Percentiles rank a stretch among this genome's conserved stretches.
Evolutionary conservation across 2,888 invertebrate species (phyloP).

Genomic region (Orthosia gothica): DNA sequence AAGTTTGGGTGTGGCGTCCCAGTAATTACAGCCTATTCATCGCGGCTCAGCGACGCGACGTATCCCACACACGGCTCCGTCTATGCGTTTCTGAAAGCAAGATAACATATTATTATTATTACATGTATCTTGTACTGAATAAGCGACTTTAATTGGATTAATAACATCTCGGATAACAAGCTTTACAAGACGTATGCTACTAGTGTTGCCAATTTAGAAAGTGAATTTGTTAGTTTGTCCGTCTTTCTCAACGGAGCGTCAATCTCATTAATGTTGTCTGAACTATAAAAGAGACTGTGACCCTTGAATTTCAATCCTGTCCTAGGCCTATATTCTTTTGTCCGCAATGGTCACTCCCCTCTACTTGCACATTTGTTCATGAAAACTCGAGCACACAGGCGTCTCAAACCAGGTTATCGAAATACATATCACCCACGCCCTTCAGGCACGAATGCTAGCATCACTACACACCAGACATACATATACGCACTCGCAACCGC

Average conservation of each 20-base stretch:
- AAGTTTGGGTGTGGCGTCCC: constrained; percentile 61
- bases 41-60: constrained; percentile 42
- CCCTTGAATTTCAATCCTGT: too few relatives aligned
- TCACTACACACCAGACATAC: too few relatives aligned
- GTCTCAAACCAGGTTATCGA: too few relatives aligned
- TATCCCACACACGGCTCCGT: constrained; percentile 6
- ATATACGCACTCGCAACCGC: too few relatives aligned
- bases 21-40: constrained; percentile 76
- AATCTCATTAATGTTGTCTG: not conserved
- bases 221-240: not conserved
- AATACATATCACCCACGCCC: too few relatives aligned
- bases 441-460: too few relatives aligned
- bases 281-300: not conserved
- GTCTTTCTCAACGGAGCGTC: not conserved
- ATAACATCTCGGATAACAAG: constrained; percentile 30
- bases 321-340: too few relatives aligned
- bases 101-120: constrained; percentile 44
- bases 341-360: too few relatives aligned
- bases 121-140: constrained; percentile 22
- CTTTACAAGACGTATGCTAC: not conserved
- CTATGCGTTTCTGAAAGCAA: constrained; percentile 56
- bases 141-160: constrained; percentile 47
- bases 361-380: too few relatives aligned
- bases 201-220: not conserved
- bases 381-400: too few relatives aligned